phyloP scores from a whole-genome alignment of 1,140 invertebrate genomes.

The Muscidifurax raptorellus region DNA sequence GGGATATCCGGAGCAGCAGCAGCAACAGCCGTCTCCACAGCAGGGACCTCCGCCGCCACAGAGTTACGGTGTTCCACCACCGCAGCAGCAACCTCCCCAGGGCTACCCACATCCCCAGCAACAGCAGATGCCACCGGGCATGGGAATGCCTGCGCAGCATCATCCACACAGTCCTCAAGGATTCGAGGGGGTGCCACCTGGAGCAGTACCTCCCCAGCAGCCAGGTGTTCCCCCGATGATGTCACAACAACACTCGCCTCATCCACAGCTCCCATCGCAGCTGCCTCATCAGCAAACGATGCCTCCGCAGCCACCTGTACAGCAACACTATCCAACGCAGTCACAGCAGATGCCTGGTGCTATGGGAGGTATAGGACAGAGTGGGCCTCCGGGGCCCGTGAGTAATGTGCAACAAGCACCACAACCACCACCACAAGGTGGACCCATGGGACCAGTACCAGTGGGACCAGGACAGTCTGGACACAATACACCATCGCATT shows the following conservation, averaged over 20 bases:
- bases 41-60: conserved; percentile 51
- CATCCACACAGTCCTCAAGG: conserved; percentile 39
- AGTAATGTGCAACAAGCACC: background rate
- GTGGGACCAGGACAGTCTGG: conserved; percentile 49
- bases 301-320: background rate
- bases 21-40: conserved; percentile 67
- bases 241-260: conserved; percentile 15
- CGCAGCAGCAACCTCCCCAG: conserved; percentile 73
- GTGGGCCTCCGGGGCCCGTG: conserved; percentile 3
- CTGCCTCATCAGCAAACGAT: background rate
- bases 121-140: conserved; percentile 77
- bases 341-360: conserved; percentile 1
- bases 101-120: conserved; percentile 76
- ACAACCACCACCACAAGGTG: background rate
- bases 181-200: conserved; percentile 20
- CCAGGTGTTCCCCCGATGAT: background rate
- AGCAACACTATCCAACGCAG: conserved; percentile 30
- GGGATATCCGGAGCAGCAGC: conserved; percentile 71
- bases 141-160: conserved; percentile 57
- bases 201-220: background rate
- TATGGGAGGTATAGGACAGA: conserved; percentile 40
- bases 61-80: conserved; percentile 69
- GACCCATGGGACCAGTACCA: conserved; percentile 47
- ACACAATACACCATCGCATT: conserved; percentile 14
- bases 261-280: background rate